phyloP scores from a whole-genome alignment of 2,797 vertebrate species.

The Molossus molossus region DNA sequence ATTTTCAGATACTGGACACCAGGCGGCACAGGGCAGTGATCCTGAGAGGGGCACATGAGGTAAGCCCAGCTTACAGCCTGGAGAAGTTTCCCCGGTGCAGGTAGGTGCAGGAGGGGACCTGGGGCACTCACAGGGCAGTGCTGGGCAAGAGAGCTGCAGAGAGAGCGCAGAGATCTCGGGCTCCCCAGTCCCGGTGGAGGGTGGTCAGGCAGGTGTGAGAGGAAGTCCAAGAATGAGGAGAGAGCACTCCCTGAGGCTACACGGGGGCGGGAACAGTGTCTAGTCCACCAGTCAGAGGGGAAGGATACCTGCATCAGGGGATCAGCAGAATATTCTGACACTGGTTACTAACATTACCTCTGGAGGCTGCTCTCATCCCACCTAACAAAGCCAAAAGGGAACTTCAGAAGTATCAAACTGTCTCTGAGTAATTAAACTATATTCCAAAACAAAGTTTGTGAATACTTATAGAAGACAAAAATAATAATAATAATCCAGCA shows the following conservation, averaged over 20 bases:
- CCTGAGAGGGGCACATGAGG: background rate
- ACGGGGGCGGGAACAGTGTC: no score
- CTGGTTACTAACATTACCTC: background rate
- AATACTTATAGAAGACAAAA: background rate
- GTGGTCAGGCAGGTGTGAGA: no score
- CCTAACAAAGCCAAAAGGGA: background rate
- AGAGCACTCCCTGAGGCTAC: background rate
- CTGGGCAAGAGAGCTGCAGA: background rate
- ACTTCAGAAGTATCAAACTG: background rate
- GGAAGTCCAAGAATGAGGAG: background rate
- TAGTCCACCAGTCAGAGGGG: background rate
- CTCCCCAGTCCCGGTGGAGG: no score
- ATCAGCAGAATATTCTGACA: no score
- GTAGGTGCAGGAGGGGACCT: background rate
- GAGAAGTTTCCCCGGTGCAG: background rate
- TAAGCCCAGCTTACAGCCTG: background rate
- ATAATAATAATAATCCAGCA: no score
- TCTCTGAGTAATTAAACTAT: background rate
- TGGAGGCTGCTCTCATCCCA: background rate
- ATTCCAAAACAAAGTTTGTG: background rate
- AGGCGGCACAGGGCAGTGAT: background rate
- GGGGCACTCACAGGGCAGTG: background rate
- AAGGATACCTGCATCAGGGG: no score
- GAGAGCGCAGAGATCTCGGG: background rate
- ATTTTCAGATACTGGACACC: background rate